Evolutionary conservation across 2,888 invertebrate genomes (phyloP), one percentile per base, ranked within the genome.

Genomic region (Zonitis immaculata): DNA sequence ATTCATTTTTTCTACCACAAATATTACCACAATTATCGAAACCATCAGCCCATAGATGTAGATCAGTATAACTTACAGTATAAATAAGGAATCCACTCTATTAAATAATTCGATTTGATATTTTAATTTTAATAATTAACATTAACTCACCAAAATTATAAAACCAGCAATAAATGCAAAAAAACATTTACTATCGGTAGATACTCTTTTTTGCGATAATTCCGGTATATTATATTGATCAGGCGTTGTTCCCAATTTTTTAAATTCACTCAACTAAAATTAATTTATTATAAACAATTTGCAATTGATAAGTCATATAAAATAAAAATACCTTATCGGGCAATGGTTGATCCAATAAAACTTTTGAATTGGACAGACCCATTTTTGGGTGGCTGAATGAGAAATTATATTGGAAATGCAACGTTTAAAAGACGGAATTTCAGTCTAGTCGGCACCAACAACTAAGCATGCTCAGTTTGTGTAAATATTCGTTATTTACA

Each of bases 11-110:
- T 26, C 30, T 44, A 14, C 56, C 58, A 16, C 58, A 58, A 27
- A 56, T 30, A 49, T 58, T 58, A 14, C 58, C 58, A 44, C 55
- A 58, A 3, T 47, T 42, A 39, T 58, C 58, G 30, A 52, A 58
- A 18, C 52, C 52, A 20, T 43, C 25, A 0, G 16, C 14, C 9
- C 50, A 16, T 27, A 50, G 42, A 4, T 32, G 45, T 20, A 47
- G n/a, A 49, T 55, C 52, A 27, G 47, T 27, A 49, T 57, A 47
- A 27, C 22, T 25, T 3, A 35, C 6, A 9, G 52, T 44, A 14
- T 51, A 52, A 11, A 30, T 35, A 2, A 16, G 14, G 3, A 51
- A 44, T 6, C 20, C 32, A 14, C 27, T 14, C 57, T 57, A 39
- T 3, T 45, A 49, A 27, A 12, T 35, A 42, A 7, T 14, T 20